Evolutionary conservation across 2,888 invertebrate species (phyloP), one percentile per base, ranked within the genome.

Genomic region (Hypolimnas misippus): DNA sequence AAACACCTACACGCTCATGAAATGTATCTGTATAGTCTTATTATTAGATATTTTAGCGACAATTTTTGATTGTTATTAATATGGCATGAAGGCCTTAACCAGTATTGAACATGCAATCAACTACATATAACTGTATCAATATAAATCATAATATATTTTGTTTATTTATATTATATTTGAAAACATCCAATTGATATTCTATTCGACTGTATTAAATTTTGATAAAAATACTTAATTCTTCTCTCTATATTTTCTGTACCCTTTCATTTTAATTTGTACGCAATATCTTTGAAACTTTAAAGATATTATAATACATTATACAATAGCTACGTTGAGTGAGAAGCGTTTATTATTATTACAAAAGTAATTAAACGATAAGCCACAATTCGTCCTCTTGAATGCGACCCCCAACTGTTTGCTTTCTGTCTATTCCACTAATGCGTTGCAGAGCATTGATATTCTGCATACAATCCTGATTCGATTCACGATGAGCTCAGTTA

Each of bases 381-480:
- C 63, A 65, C 65, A 64, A 67, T 66, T 64, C 59, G 25, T 61
- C 64, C 14, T 49, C 60, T 52, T 49, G 66, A 79, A 74, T 82
- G 55, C 83, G 70, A 54, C 76, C 79, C 84, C 77, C 80, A 53
- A 46, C 62, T 84, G 79, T 87, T 85, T 85, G 80, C 81, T 73
- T 76, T 78, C 78, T 76, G 80, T 84, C 86, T 88, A 87, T 85
- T 79, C 75, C 81, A 79, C 83, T 89, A 90, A 89, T 88, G 84
- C 82, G 76, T 76, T 77, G 82, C 78, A 74, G 75, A 72, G 75
- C 82, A 89, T 88, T 87, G 86, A 83, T 87, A 89, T 89, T 89
- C 86, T 73, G 76, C 77, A 76, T 76, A 82, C 85, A 80, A 75
- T 73, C 70, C 76, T 77, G 82, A 82, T 84, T 81, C 79, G 79